These are phyloP conservation scores for Lithophane leautieri DNA, from an alignment of 2,888 invertebrate genomes.

Conservation along the genomic window DNA sequence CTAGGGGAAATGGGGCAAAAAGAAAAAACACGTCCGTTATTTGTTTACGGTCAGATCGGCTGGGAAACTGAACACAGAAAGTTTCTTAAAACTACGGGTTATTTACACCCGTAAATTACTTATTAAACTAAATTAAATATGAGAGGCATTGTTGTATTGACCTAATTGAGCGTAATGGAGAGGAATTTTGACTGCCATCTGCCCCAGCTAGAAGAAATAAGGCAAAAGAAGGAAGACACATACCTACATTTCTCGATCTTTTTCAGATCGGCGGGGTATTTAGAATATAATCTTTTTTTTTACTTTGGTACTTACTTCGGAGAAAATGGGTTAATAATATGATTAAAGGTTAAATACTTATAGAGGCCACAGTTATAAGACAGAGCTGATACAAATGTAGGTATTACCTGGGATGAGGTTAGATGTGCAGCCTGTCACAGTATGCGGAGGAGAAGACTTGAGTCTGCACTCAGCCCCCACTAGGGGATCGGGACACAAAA, in stretches of 20 bases:
- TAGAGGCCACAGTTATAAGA: not conserved
- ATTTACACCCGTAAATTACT: conserved; percentile 5
- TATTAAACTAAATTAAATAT: not conserved
- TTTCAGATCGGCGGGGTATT: not conserved
- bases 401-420: conserved; percentile 56
- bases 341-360: not conserved
- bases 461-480: conserved; percentile 58
- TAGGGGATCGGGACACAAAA: conserved; percentile 58
- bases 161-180: not conserved
- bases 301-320: not conserved
- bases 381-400: conserved; percentile 9
- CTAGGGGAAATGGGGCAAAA: conserved; percentile 52
- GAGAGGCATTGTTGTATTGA: not conserved
- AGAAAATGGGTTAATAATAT: not conserved
- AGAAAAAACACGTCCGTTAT: conserved; percentile 15
- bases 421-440: conserved; percentile 47
- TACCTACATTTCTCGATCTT: not conserved
- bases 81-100: not conserved
- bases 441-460: conserved; percentile 54
- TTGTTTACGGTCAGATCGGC: not conserved
- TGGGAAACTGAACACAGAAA: not conserved
- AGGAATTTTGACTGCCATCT: conserved; percentile 25
- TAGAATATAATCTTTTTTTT: too few species aligned
- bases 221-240: not conserved
- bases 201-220: conserved; percentile 12